Percentiles rank a stretch among this genome's conserved stretches.
Conservation (phyloP, 2,888 invertebrate species). For the Epistrophe grossulariae region DNA sequence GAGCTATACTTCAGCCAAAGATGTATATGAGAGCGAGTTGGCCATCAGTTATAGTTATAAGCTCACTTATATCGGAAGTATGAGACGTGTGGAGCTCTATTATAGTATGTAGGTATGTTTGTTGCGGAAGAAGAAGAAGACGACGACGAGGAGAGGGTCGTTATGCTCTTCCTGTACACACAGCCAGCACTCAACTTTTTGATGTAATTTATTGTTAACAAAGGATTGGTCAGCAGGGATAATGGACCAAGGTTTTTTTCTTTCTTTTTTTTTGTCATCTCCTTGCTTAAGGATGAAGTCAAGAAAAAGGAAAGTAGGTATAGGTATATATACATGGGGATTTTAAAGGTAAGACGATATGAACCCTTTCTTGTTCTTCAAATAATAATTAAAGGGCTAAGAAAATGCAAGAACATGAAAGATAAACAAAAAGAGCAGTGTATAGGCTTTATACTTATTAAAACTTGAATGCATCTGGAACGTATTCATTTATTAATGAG, state of each 20-base stretch:
- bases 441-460: no score
- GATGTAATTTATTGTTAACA: conserved; percentile 74
- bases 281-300: conserved; percentile 14
- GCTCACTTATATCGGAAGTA: conserved; percentile 73
- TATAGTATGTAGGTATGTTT: neutral
- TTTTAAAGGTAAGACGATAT: conserved; percentile 21
- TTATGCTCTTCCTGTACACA: conserved; percentile 71
- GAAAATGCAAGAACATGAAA: conserved; percentile 38
- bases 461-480: conserved; percentile 7
- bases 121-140: conserved; percentile 4
- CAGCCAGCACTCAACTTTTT: conserved; percentile 74
- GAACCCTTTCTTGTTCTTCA: conserved; percentile 12
- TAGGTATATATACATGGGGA: neutral
- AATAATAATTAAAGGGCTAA: conserved; percentile 19
- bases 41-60: conserved; percentile 75
- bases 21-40: conserved; percentile 66
- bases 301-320: conserved; percentile 16
- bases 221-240: conserved; percentile 51
- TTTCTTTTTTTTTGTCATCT: neutral
- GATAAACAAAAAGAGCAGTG: neutral
- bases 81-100: conserved; percentile 21
- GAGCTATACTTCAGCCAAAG: conserved; percentile 66
- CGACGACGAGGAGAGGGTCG: conserved; percentile 24
- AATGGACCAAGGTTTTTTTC: conserved; percentile 37
- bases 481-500: conserved; percentile 2